These are phyloP conservation scores for Heliangelus exortis DNA, from an alignment of 2,797 vertebrate species.

Conservation along the genomic window DNA sequence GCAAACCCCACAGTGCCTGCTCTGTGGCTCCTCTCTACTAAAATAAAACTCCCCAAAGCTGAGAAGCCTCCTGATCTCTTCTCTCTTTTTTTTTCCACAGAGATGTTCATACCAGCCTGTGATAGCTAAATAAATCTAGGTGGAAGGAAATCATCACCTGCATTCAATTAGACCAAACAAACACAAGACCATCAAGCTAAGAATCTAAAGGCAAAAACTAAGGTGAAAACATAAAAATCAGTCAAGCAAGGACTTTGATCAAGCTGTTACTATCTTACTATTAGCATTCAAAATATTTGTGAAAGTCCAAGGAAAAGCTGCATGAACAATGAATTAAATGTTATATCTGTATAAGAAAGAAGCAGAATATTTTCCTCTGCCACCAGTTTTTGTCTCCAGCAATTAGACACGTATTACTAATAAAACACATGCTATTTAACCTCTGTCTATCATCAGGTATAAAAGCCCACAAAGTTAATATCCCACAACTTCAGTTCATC, in stretches of 20 bases:
- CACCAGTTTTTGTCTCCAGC: background rate
- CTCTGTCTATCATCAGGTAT: background rate
- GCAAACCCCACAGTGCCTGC: background rate
- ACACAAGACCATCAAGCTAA: background rate
- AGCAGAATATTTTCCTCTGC: background rate
- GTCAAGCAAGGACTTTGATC: constrained; percentile 11
- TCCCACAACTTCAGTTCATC: background rate
- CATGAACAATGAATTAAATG: background rate
- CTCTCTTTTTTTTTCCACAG: too few species aligned
- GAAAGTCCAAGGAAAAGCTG: background rate
- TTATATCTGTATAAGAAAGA: background rate
- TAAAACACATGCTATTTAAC: background rate
- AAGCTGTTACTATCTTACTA: constrained; percentile 2
- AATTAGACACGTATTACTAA: background rate
- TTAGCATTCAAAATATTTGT: background rate
- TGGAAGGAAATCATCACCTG: background rate
- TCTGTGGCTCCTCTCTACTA: background rate
- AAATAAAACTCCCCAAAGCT: background rate
- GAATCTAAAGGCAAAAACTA: background rate
- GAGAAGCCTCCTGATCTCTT: background rate
- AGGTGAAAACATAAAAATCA: background rate
- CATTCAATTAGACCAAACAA: constrained; percentile 16
- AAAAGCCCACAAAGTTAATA: background rate
- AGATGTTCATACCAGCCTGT: background rate
- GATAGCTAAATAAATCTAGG: background rate